A percentile compares a stretch with the other conserved stretches of the same genome.
Conservation (phyloP, 1,140 invertebrate species). For the Cydia amplana region DNA sequence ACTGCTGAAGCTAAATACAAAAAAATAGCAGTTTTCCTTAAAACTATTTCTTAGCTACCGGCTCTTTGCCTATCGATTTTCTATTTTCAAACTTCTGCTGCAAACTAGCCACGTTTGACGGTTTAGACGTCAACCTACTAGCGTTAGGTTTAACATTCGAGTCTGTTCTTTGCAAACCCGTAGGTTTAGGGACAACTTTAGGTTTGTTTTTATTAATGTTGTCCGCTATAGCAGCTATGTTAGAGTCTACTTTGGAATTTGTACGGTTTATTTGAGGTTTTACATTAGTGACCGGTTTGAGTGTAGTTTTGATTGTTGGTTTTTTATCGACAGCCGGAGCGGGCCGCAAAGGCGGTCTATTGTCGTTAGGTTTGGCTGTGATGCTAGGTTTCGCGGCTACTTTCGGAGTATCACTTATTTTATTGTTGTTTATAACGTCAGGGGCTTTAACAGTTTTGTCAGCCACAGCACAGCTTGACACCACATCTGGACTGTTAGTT, state of each 20-base stretch:
- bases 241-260: conserved; percentile 64
- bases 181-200: conserved; percentile 70
- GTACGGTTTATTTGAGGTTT: conserved; percentile 51
- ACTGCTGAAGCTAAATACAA: not conserved
- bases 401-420: conserved; percentile 62
- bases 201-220: conserved; percentile 72
- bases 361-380: conserved; percentile 57
- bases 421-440: conserved; percentile 80
- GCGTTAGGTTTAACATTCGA: conserved; percentile 68
- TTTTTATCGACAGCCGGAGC: conserved; percentile 62
- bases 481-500: conserved; percentile 85
- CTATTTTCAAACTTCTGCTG: conserved; percentile 87
- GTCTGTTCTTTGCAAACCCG: conserved; percentile 63
- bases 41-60: conserved; percentile 60
- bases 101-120: conserved; percentile 85
- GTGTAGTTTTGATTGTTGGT: conserved; percentile 49
- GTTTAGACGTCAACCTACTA: conserved; percentile 79
- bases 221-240: conserved; percentile 68
- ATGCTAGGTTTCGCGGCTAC: conserved; percentile 56
- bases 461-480: conserved; percentile 82
- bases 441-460: conserved; percentile 81
- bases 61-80: conserved; percentile 71
- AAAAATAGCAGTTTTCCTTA: conserved; percentile 15
- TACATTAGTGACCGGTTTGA: conserved; percentile 57
- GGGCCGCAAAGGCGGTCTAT: conserved; percentile 61